Evolutionary conservation across 2,888 invertebrate species (phyloP).

Genomic region (Embidobia sp.): DNA sequence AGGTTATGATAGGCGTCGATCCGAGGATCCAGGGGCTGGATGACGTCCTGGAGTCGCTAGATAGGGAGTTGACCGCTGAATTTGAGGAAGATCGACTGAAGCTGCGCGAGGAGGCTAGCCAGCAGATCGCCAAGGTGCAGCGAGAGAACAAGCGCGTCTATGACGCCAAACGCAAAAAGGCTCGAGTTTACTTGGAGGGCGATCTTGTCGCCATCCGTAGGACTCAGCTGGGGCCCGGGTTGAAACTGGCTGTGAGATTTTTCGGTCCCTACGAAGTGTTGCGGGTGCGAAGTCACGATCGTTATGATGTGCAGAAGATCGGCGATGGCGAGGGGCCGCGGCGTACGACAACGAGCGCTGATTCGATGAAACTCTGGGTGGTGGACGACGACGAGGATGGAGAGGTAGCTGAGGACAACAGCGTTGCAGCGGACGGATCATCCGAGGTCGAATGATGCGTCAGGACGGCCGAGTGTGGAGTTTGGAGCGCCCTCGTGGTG

Average conservation of each 20-base stretch:
- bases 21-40: neutral
- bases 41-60: neutral
- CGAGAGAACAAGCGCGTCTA: neutral
- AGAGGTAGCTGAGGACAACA: no score
- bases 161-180: neutral
- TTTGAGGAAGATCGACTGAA: neutral
- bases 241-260: neutral
- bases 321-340: slow-evolving; percentile 3
- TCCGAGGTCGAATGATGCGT: no score
- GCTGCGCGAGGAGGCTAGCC: no score
- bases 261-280: slow-evolving; percentile 1
- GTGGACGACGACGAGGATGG: no score
- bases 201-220: slow-evolving; percentile 22
- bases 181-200: neutral
- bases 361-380: slow-evolving; percentile 6
- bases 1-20: neutral
- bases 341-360: neutral
- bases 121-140: neutral
- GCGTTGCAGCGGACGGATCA: no score
- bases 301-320: neutral
- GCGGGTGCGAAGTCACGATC: neutral
- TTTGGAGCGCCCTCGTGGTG: no score
- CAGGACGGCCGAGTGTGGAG: no score
- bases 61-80: neutral
- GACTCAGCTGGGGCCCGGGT: slow-evolving; percentile 6